Evolutionary conservation across 2,113 vertebrate genomes (phyloP).

Genomic region (Rynchops niger): DNA sequence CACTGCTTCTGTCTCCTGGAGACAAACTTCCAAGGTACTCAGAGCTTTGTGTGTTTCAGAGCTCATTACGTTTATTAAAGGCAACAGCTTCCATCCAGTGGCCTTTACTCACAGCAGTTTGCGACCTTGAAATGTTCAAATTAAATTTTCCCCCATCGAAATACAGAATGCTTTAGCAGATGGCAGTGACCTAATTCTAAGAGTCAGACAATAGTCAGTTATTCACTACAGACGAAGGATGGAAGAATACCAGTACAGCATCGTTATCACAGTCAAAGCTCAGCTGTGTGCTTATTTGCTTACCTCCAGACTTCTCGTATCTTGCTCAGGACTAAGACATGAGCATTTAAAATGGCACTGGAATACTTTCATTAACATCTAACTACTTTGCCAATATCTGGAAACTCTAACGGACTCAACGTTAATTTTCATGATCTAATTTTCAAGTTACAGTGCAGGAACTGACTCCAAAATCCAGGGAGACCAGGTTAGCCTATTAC

Average conservation of each 20-base stretch:
- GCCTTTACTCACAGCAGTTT: constrained; percentile 13
- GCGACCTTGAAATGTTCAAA: constrained; percentile 43
- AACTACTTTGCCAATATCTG: neutral
- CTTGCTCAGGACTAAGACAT: neutral
- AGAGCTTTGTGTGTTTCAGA: neutral
- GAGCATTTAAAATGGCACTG: neutral
- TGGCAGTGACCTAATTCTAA: neutral
- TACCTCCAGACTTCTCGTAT: neutral
- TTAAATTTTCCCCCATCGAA: neutral
- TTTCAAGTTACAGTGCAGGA: neutral
- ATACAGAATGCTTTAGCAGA: constrained; percentile 2
- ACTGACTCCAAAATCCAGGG: neutral
- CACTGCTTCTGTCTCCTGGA: neutral
- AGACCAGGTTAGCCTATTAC: neutral
- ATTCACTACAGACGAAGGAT: neutral
- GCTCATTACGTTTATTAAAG: constrained; percentile 24
- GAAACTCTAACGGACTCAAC: neutral
- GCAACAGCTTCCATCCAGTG: neutral
- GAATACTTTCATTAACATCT: neutral
- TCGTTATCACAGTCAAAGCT: neutral
- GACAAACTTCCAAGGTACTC: neutral
- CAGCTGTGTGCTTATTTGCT: neutral
- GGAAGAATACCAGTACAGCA: neutral
- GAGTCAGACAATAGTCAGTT: neutral
- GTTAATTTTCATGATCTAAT: neutral